Evolutionary conservation across 2,888 invertebrate species (phyloP).

Genomic region (Phytoseiulus persimilis): DNA sequence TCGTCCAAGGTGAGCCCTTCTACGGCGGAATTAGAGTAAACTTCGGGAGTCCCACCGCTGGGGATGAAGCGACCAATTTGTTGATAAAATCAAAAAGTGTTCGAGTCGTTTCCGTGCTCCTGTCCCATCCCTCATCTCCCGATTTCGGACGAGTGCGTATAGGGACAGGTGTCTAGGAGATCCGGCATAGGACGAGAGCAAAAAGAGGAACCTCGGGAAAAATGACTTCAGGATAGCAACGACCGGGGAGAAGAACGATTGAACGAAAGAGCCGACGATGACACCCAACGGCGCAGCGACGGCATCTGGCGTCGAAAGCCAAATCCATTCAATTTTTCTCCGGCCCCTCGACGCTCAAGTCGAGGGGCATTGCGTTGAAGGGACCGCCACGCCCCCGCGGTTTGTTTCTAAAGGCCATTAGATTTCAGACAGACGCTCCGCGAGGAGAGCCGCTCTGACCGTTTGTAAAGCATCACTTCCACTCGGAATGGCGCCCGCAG

Average conservation of each 20-base stretch:
- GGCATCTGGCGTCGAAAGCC: slow-evolving; percentile 36
- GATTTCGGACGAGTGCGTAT: not conserved
- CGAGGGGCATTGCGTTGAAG: not conserved
- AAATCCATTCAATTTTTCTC: slow-evolving; percentile 37
- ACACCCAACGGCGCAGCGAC: not conserved
- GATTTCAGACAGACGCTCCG: not conserved
- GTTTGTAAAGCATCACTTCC: not conserved
- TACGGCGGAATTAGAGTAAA: too few species aligned
- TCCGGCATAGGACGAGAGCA: not conserved
- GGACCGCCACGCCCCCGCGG: not conserved
- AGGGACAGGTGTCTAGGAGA: not conserved
- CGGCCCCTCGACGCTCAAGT: not conserved
- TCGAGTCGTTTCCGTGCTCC: not conserved
- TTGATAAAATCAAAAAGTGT: too few species aligned
- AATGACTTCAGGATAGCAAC: not conserved
- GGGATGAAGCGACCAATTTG: too few species aligned
- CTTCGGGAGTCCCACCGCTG: too few species aligned
- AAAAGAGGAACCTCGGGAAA: not conserved
- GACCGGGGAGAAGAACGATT: not conserved
- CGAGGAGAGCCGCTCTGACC: not conserved
- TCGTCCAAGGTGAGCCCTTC: too few species aligned
- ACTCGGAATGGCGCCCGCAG: not conserved
- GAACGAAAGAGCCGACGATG: not conserved
- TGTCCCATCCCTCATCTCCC: not conserved
- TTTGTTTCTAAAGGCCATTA: slow-evolving; percentile 5